A percentile compares a stretch with the other conserved stretches of the same genome.
Conservation (phyloP, 2,797 vertebrate species). For the Malacoctenus gilli region DNA sequence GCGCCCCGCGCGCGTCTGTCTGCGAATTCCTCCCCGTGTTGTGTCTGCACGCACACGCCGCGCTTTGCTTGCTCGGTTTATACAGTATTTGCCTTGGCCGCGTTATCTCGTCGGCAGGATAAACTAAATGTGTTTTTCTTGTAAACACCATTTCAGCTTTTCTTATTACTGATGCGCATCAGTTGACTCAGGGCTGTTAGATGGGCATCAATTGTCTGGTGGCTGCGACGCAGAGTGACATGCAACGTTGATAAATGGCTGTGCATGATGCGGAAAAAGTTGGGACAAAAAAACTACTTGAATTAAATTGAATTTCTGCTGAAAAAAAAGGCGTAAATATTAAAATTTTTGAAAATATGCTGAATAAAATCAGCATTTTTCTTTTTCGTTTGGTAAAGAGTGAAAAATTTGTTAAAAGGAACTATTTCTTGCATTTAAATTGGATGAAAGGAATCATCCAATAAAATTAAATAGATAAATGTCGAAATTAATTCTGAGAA, state of each 20-base stretch:
- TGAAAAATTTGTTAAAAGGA: too few species aligned
- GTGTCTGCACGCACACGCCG: conserved; percentile 30
- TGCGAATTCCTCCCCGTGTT: not conserved
- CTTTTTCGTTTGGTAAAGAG: too few species aligned
- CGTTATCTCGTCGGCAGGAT: conserved; percentile 69
- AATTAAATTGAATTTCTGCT: too few species aligned
- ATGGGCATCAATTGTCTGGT: conserved; percentile 41
- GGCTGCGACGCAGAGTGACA: conserved; percentile 16
- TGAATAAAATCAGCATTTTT: too few species aligned
- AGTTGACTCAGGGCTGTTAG: conserved; percentile 44
- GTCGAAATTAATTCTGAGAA: too few species aligned
- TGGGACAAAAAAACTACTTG: not conserved
- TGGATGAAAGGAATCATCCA: too few species aligned
- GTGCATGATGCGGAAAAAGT: conserved; percentile 10
- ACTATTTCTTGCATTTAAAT: too few species aligned
- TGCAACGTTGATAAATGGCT: conserved; percentile 26
- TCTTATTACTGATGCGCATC: conserved; percentile 67
- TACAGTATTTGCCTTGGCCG: conserved; percentile 37
- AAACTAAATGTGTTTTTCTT: conserved; percentile 65
- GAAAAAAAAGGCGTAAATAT: too few species aligned
- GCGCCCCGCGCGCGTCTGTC: not conserved
- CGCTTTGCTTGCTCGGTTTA: conserved; percentile 48
- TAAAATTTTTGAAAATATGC: too few species aligned
- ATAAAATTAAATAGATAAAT: too few species aligned
- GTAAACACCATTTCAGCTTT: conserved; percentile 66